Conservation (phyloP, 2,797 vertebrate genomes). For the Stomatorhinus walkeri region DNA sequence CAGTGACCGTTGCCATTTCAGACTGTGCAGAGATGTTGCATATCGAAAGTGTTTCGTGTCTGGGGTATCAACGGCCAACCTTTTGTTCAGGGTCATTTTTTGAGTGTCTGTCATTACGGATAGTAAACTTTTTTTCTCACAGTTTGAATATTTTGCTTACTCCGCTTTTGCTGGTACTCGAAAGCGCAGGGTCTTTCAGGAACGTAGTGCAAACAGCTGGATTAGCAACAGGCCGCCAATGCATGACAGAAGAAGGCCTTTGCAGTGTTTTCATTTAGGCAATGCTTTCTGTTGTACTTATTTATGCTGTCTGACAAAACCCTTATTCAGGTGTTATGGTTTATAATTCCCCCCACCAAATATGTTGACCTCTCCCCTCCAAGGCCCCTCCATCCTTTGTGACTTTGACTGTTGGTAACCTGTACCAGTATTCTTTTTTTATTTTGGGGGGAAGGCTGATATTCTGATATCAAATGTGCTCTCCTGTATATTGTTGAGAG, state of each 20-base stretch:
- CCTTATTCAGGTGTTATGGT: constrained; percentile 16
- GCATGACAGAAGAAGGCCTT: not conserved
- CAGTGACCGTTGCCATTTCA: constrained; percentile 4
- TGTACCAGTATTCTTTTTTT: constrained; percentile 15
- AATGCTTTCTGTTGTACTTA: constrained; percentile 11
- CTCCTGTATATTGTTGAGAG: not conserved
- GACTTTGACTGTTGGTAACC: constrained; percentile 17
- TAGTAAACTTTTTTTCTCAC: constrained; percentile 8
- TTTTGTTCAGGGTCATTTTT: constrained; percentile 3
- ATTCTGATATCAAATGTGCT: not conserved
- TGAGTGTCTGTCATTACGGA: not conserved
- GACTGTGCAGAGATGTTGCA: not conserved
- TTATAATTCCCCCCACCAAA: not conserved
- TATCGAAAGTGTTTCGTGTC: constrained; percentile 8
- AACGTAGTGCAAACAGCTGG: not conserved
- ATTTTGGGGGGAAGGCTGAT: not conserved
- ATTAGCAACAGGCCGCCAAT: not conserved
- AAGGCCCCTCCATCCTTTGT: not conserved
- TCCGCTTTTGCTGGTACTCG: not conserved
- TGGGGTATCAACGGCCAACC: not conserved
- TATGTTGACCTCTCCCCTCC: constrained; percentile 15
- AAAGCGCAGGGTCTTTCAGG: not conserved
- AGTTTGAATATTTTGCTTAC: not conserved
- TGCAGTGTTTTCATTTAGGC: constrained; percentile 12
- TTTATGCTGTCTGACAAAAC: not conserved